Evolutionary conservation across 2,888 invertebrate species (phyloP).

Genomic region (Tetranychus truncatus): DNA sequence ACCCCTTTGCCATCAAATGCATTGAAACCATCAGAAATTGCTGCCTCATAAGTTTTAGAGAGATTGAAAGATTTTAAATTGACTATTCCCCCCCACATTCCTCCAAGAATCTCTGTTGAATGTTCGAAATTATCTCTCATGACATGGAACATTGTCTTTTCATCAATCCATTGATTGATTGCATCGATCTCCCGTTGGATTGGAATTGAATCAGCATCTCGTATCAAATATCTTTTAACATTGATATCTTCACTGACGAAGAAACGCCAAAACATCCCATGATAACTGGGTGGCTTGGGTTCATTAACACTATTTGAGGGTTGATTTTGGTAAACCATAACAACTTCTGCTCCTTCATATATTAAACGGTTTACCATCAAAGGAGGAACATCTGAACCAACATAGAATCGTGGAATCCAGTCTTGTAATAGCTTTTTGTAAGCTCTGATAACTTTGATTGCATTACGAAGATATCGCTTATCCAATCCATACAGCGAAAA

Average conservation of each 20-base stretch:
- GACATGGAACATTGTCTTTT: neutral
- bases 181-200: conserved; percentile 6
- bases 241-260: neutral
- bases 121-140: neutral
- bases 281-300: neutral
- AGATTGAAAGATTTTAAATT: neutral
- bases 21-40: neutral
- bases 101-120: neutral
- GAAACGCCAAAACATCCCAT: conserved; percentile 5
- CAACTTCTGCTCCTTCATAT: neutral
- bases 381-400: neutral
- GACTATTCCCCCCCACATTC: conserved; percentile 5
- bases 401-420: neutral
- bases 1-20: neutral
- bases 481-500: neutral
- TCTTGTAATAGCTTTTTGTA: neutral
- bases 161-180: neutral
- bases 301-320: neutral
- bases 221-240: neutral
- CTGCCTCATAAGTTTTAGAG: neutral
- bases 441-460: neutral
- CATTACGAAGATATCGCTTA: neutral
- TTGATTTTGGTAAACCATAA: neutral
- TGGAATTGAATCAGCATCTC: neutral
- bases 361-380: neutral